Evolutionary conservation across 53 echinoderm and acorn worm genomes (phyloP).

Genomic region (Arbacia lixula): DNA sequence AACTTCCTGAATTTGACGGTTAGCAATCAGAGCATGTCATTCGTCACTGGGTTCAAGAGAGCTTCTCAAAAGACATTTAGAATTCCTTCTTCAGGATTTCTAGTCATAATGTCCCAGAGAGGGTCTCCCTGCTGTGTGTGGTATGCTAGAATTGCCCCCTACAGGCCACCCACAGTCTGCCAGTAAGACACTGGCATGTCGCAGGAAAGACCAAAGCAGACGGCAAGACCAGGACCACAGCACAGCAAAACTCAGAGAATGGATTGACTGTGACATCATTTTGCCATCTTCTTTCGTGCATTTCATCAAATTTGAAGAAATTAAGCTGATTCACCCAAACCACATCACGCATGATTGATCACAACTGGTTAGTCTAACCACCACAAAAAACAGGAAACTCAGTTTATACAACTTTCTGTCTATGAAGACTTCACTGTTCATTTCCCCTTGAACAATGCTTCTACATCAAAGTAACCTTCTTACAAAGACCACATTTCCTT

Average conservation of each 20-base stretch:
- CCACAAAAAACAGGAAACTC: no score
- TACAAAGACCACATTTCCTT: no score
- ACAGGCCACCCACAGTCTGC: constrained; percentile 32
- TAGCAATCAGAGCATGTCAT: constrained; percentile 52
- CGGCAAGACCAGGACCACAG: constrained; percentile 8
- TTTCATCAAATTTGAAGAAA: no score
- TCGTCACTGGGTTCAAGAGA: constrained; percentile 38
- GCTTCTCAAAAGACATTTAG: constrained; percentile 10
- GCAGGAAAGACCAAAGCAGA: constrained; percentile 1
- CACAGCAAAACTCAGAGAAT: constrained; percentile 72
- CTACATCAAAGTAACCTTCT: no score
- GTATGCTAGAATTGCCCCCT: constrained; percentile 6
- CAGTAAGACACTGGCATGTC: constrained; percentile 67
- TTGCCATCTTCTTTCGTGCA: no score
- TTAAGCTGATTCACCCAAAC: no score
- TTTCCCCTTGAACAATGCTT: no score
- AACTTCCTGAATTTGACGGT: no score
- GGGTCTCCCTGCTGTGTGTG: constrained; percentile 37
- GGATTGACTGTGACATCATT: constrained; percentile 77
- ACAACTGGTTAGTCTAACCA: no score
- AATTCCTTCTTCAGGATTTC: not conserved
- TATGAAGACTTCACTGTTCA: no score
- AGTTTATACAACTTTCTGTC: no score
- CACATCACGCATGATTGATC: no score
- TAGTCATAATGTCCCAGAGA: not conserved